These are phyloP conservation scores for Rhinolophus ferrumequinum DNA, from an alignment of 2,113 vertebrate species.

Conservation along the genomic window DNA sequence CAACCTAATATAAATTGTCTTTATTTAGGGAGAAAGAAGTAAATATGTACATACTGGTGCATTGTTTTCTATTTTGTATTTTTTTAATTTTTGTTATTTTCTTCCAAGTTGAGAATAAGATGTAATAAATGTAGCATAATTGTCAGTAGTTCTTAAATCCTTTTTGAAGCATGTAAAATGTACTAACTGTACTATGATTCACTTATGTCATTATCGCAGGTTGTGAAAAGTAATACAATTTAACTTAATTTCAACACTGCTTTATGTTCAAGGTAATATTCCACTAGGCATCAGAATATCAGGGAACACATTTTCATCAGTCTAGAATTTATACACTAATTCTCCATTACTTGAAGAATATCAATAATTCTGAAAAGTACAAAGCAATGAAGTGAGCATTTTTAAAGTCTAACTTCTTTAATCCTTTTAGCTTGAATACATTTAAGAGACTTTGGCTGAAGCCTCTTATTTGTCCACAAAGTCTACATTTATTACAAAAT, in stretches of 20 bases:
- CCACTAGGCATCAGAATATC: background rate
- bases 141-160: background rate
- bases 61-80: background rate
- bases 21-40: background rate
- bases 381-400: background rate
- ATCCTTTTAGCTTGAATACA: background rate
- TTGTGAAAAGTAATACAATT: background rate
- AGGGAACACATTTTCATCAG: background rate
- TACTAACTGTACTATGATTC: background rate
- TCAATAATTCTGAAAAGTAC: background rate
- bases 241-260: background rate
- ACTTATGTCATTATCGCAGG: background rate
- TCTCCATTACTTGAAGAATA: background rate
- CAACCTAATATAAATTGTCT: background rate
- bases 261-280: slow-evolving; percentile 1
- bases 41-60: background rate
- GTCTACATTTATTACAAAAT: background rate
- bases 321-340: background rate
- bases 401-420: background rate
- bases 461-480: background rate
- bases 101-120: background rate
- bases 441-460: background rate
- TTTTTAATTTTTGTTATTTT: background rate
- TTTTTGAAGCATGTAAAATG: background rate
- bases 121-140: background rate